Evolutionary conservation across 2,113 vertebrate genomes (phyloP), one percentile per base, ranked within the genome.

Genomic region (Carollia perspicillata): DNA sequence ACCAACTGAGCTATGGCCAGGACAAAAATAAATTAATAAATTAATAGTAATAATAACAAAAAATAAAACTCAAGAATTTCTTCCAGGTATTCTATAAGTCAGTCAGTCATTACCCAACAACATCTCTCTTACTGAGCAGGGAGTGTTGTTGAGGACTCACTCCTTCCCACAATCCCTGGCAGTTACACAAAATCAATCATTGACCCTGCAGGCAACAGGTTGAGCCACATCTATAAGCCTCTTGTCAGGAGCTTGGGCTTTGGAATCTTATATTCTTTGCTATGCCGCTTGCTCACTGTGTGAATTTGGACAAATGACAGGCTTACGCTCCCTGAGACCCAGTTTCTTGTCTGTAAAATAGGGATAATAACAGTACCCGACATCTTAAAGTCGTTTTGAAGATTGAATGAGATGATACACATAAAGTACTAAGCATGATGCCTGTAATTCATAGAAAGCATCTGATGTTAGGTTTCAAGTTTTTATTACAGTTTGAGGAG

Each of bases 261-360:
- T 89, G 89, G 55, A 79, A 33, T 71, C 53, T 37, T 91, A 44
- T 8, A 58, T 65, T 94, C 35, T 90, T 81, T 49, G 23, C 47
- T 68, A 1, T 49, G 53, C 53, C 40, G 49, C 47, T 78, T 84
- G 37, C 74, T 94, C 10, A 0, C 20, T 35, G 23, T 58, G 68
- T 88, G 84, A 86, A 74, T 89, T 79, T 60, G 78, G n/a, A 33
- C 44, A 96, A 93, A 89, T 68, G 69, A 95, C 22, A 77, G 90
- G 87, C 63, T 92, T 91, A 75, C 51, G 49, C 8, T 66, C 47
- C 51, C 28, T 85, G 53, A 93, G 37, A 85, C 1, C 17, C 28
- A 77, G 30, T 81, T 95, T 92, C 94, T 90, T 44, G 37, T 47
- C 68, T 80, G 33, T 89, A 94, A 96, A 95, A 68, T 60, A n/a